Base-by-base conservation (phyloP, 2,797 vertebrate species). In the Danio jaintianensis region DNA sequence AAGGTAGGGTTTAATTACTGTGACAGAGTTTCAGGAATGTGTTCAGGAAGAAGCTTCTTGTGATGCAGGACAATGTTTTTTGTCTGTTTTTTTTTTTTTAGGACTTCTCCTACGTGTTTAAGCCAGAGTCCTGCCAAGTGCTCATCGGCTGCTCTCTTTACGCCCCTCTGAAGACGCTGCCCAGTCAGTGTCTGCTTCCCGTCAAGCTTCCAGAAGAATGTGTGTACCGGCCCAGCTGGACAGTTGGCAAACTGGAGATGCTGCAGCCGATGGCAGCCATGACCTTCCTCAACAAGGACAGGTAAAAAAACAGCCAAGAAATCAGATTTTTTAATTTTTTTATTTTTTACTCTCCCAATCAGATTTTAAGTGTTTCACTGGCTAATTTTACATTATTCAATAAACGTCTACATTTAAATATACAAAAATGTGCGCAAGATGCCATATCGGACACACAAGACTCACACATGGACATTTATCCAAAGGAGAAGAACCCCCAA, bases 41-140 rank as follows among this genome's bases (percentile, higher is more conserved):
- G 59, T 12, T 42, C 47, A n/a, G 29, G 3, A 40, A 15, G 47
- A 42, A 5, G 20, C n/a, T 10, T 15, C 52, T 10, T 9, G n/a
- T 69, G 16, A 38, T 47, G 8, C 3, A 5, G 55, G 29, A n/a
- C 43, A 45, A 4, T 50, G 22, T 64, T 13, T 13, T 63, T 52
- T 72, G 38, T 15, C 5, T 9, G n/a, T n/a, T 20, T 4, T 13
- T 5, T 29, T 29, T 29, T 48, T 67, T 82, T 45, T 81, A 99
- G 98, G 98, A 99, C 91, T 99, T 93, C 89, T 98, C 97, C 12
- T 99, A 96, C 3, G 97, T 99, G 56, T 98, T 95, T 93, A 99
- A 97, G 91, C 93, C 96, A 0, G 97, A 98, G 89, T 94, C 95
- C 82, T 96, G 94, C 89, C 97, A 98, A 89, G 92, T 95, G 8